Conservation (phyloP, 2,113 vertebrate species). For the Psophia crepitans region DNA sequence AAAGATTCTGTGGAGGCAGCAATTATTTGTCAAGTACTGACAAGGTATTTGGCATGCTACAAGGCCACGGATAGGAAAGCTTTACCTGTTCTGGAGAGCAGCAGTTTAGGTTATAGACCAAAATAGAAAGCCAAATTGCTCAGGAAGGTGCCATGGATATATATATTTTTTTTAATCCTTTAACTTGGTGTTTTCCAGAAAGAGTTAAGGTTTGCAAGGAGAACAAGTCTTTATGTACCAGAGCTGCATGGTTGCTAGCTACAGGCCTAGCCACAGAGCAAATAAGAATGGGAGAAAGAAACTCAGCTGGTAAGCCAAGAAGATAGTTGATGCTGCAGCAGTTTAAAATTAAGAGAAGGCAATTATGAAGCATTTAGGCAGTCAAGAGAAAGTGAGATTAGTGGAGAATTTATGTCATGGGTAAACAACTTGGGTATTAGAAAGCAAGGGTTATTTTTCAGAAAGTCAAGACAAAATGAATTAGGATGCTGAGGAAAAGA, state of each 20-base stretch:
- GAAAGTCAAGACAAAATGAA: background rate
- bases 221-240: background rate
- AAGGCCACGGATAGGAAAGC: background rate
- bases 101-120: background rate
- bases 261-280: background rate
- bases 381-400: background rate
- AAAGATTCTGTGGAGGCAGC: background rate
- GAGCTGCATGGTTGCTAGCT: background rate
- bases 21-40: background rate
- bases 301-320: background rate
- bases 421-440: background rate
- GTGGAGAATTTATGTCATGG: background rate
- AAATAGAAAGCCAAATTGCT: background rate
- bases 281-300: background rate
- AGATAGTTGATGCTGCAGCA: background rate
- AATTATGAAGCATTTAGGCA: background rate
- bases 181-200: background rate
- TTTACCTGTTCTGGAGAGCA: background rate
- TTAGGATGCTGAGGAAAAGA: background rate
- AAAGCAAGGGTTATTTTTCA: background rate
- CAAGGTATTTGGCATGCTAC: background rate
- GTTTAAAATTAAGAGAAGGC: background rate
- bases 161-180: background rate
- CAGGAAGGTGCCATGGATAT: background rate
- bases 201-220: background rate